Conservation (phyloP, 2,797 vertebrate species). For the Halcyon smyrnensis region DNA sequence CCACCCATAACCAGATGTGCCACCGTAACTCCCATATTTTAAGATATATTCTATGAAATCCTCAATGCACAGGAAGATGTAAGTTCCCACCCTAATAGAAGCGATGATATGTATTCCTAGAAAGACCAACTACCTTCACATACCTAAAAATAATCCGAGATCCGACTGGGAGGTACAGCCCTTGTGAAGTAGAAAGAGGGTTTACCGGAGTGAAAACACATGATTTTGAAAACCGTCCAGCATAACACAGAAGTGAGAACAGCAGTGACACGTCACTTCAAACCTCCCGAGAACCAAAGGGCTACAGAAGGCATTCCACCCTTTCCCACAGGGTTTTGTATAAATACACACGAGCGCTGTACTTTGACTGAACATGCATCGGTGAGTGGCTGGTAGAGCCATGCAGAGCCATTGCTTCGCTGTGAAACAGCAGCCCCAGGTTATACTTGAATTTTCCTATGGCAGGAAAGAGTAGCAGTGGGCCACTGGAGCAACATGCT, state of each 20-base stretch:
- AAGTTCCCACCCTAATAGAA: constrained; percentile 4
- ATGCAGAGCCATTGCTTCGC: not conserved
- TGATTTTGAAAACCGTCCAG: not conserved
- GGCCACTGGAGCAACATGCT: not conserved
- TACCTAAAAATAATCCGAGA: constrained; percentile 14
- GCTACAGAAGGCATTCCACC: constrained; percentile 11
- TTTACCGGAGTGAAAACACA: not conserved
- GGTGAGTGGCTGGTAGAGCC: not conserved
- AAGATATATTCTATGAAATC: constrained; percentile 4
- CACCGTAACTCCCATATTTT: constrained; percentile 22
- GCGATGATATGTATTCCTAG: constrained; percentile 22
- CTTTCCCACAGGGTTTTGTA: not conserved
- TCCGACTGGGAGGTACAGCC: not conserved
- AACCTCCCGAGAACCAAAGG: not conserved
- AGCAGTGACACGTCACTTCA: not conserved
- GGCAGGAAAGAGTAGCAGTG: not conserved
- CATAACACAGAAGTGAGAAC: not conserved
- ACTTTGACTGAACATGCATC: not conserved
- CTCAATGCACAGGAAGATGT: not conserved
- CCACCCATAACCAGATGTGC: constrained; percentile 49
- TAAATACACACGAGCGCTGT: not conserved
- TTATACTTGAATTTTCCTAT: not conserved
- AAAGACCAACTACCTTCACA: not conserved
- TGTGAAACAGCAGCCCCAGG: not conserved
- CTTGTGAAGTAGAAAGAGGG: not conserved